phyloP scores from a whole-genome alignment of 2,888 invertebrate genomes.

The Mystacides longicornis region DNA sequence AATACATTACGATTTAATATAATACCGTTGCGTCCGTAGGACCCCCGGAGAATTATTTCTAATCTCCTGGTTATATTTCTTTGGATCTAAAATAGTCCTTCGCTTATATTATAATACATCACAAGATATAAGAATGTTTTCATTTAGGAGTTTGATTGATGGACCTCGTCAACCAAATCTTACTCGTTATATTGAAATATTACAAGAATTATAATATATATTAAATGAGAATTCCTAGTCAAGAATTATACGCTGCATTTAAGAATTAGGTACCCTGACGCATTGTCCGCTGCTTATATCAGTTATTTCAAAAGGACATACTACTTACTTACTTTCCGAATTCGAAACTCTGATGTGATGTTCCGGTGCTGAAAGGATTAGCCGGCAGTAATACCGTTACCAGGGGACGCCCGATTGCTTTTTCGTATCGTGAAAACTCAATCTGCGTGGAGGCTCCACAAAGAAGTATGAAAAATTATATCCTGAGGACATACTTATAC shows the following conservation, averaged over 20 bases:
- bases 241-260: background rate
- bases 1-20: background rate
- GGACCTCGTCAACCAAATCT: background rate
- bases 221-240: background rate
- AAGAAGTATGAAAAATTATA: too few relatives aligned
- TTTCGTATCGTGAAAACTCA: too few relatives aligned
- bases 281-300: too few relatives aligned
- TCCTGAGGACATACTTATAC: too few relatives aligned
- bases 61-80: background rate
- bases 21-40: background rate
- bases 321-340: too few relatives aligned
- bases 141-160: background rate
- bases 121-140: background rate
- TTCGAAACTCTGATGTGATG: too few relatives aligned
- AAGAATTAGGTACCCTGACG: too few relatives aligned
- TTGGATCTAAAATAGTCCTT: background rate
- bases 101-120: background rate
- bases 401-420: too few relatives aligned
- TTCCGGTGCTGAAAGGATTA: too few relatives aligned
- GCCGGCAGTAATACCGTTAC: too few relatives aligned
- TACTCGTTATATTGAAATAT: background rate
- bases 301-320: too few relatives aligned
- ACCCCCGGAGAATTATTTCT: background rate
- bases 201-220: background rate
- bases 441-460: too few relatives aligned